Evolutionary conservation across 2,888 invertebrate genomes (phyloP).

Genomic region (Polydrusus cervinus): DNA sequence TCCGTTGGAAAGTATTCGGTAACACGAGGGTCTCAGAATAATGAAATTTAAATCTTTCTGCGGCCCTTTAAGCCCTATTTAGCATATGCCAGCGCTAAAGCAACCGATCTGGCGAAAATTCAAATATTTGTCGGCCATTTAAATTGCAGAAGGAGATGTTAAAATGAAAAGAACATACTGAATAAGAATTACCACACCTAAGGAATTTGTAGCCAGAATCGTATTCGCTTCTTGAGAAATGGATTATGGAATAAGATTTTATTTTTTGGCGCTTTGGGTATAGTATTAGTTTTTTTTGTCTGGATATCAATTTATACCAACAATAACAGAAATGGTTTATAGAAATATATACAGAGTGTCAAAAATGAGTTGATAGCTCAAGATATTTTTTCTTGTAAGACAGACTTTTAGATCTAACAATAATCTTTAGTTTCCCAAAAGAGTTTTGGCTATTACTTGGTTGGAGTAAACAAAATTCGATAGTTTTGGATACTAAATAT

Average conservation of each 20-base stretch:
- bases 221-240: conserved; percentile 12
- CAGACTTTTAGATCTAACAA: too few relatives aligned
- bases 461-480: too few relatives aligned
- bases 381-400: too few relatives aligned
- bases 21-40: conserved; percentile 37
- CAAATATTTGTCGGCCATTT: conserved; percentile 67
- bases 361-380: too few relatives aligned
- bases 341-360: too few relatives aligned
- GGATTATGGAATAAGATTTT: neutral
- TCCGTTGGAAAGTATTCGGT: conserved; percentile 10
- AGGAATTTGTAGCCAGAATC: conserved; percentile 30
- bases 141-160: conserved; percentile 53
- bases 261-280: too few relatives aligned
- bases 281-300: neutral
- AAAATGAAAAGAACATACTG: conserved; percentile 46
- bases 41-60: conserved; percentile 60
- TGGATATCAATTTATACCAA: neutral
- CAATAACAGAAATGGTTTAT: neutral
- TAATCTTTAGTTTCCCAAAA: too few relatives aligned
- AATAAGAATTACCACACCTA: conserved; percentile 42
- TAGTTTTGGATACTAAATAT: too few relatives aligned
- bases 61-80: conserved; percentile 63
- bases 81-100: conserved; percentile 64
- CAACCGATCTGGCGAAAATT: conserved; percentile 64
- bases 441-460: too few relatives aligned